Conservation (phyloP, 2,797 vertebrate species). For the Anniella stebbinsi region DNA sequence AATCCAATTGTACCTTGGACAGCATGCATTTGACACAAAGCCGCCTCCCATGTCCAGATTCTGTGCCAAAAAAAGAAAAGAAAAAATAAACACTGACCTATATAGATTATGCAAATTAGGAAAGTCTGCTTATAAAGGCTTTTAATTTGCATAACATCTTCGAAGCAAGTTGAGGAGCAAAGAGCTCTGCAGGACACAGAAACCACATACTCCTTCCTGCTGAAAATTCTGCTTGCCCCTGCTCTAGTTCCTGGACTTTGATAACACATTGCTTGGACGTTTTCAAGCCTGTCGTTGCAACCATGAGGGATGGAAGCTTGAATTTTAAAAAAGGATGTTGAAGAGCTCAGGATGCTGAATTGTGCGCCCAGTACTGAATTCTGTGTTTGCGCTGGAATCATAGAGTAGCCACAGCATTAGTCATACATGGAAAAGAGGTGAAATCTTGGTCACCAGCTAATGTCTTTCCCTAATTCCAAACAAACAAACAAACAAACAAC, state of each 20-base stretch:
- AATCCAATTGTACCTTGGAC: background rate
- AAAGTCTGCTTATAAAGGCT: constrained; percentile 6
- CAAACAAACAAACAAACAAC: too few relatives aligned
- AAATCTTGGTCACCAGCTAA: background rate
- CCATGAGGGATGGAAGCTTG: background rate
- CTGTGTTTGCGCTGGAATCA: too few relatives aligned
- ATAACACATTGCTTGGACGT: background rate
- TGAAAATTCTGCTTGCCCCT: background rate
- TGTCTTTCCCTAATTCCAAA: background rate
- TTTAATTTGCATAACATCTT: constrained; percentile 26
- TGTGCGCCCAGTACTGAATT: background rate
- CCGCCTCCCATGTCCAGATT: background rate
- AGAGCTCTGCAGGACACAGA: background rate
- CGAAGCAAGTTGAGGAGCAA: background rate
- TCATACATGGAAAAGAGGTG: background rate
- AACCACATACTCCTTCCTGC: background rate
- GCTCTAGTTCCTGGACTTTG: background rate
- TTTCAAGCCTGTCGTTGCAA: background rate
- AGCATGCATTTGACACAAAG: background rate
- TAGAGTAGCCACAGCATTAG: background rate
- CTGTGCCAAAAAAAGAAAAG: background rate
- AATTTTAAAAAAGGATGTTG: background rate
- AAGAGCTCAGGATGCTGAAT: background rate
- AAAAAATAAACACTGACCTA: constrained; percentile 1
- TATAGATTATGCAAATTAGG: constrained; percentile 4